A percentile compares a stretch with the other conserved stretches of the same genome.
These are phyloP conservation scores for Lamproptera curius DNA, from an alignment of 2,888 invertebrate species.

Conservation along the genomic window DNA sequence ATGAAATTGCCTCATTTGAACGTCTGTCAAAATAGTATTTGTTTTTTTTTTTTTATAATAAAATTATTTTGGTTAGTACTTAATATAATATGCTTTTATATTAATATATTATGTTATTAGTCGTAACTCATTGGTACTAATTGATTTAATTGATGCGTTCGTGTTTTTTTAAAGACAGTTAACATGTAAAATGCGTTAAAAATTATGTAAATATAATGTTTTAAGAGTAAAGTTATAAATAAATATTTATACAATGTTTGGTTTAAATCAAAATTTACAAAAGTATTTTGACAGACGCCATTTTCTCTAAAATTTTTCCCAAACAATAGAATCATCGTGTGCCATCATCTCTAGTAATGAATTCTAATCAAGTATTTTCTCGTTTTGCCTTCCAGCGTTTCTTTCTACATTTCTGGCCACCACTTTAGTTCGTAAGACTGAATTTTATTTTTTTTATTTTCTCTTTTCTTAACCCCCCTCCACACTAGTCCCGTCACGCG, in stretches of 20 bases:
- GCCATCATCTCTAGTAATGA: slow-evolving; percentile 1
- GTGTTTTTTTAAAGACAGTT: no score
- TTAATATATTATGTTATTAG: background rate
- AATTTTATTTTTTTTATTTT: slow-evolving; percentile 43
- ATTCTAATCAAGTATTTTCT: slow-evolving; percentile 35
- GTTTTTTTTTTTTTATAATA: background rate
- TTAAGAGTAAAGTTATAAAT: no score
- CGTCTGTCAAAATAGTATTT: slow-evolving; percentile 14
- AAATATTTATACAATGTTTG: no score
- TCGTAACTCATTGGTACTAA: no score
- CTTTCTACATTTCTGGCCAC: slow-evolving; percentile 76
- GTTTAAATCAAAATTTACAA: no score
- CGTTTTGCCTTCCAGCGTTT: slow-evolving; percentile 71
- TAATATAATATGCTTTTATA: background rate
- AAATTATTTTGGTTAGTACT: no score
- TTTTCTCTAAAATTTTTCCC: background rate
- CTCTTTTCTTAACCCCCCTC: slow-evolving; percentile 36
- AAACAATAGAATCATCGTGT: no score
- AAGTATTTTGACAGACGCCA: slow-evolving; percentile 14
- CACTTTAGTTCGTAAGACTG: slow-evolving; percentile 75
- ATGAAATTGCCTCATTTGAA: slow-evolving; percentile 3
- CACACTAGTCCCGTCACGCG: slow-evolving; percentile 33
- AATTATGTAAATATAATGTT: no score
- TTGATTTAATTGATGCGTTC: no score
- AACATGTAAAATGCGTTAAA: no score